These are phyloP conservation scores for Drosophila fulvimacula DNA, from an alignment of 2,888 invertebrate species.

Conservation along the genomic window DNA sequence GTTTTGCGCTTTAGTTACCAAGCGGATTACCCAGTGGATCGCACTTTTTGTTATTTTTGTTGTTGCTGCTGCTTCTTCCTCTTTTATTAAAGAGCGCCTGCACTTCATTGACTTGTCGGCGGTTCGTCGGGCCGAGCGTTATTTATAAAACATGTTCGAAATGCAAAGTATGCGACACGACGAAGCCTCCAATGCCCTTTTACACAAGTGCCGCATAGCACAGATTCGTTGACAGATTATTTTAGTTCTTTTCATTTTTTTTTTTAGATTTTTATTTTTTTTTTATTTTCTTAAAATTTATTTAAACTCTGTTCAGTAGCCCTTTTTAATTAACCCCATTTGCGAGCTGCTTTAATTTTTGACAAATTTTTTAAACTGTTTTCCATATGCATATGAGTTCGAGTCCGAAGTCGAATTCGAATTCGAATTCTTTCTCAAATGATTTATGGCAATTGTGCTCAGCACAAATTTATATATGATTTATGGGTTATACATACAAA, in stretches of 20 bases:
- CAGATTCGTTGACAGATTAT: slow-evolving; percentile 71
- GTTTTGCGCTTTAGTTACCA: slow-evolving; percentile 67
- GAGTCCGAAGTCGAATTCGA: neutral
- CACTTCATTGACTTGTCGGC: slow-evolving; percentile 54
- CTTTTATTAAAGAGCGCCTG: slow-evolving; percentile 39
- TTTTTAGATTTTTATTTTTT: neutral
- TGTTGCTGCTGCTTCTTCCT: neutral
- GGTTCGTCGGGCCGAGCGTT: slow-evolving; percentile 61
- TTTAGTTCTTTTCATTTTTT: slow-evolving; percentile 29
- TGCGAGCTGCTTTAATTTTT: slow-evolving; percentile 9
- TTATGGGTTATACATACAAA: neutral
- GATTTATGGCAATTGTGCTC: slow-evolving; percentile 5
- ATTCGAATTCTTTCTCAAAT: slow-evolving; percentile 2
- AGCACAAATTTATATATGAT: neutral
- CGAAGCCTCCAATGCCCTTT: slow-evolving; percentile 76
- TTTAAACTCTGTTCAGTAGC: slow-evolving; percentile 9
- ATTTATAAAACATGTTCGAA: slow-evolving; percentile 79
- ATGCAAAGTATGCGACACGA: slow-evolving; percentile 78
- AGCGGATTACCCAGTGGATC: slow-evolving; percentile 56
- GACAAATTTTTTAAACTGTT: slow-evolving; percentile 32
- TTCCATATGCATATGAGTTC: slow-evolving; percentile 6
- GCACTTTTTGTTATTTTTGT: slow-evolving; percentile 48
- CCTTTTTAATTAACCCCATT: slow-evolving; percentile 49
- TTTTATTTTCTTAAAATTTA: neutral
- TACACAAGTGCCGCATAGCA: slow-evolving; percentile 76